Base-by-base conservation (phyloP, 2,113 vertebrate genomes). In the Nycticorax nycticorax region DNA sequence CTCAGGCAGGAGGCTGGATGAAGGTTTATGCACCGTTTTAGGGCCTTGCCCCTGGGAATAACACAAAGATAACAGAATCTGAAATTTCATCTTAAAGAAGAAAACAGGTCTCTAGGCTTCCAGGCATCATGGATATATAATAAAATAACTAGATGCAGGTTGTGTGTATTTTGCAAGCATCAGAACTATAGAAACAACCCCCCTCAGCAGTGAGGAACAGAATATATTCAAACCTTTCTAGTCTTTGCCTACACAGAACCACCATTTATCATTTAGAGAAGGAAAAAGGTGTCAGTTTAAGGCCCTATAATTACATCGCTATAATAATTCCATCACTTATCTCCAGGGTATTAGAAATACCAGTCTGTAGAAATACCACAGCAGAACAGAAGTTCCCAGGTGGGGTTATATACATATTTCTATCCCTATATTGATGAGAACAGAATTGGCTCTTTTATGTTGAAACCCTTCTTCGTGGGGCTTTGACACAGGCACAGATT, bases 381-480 rank as follows among this genome's bases (percentile, higher is more conserved):
- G 55, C 53, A 59, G 47, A 80, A 9, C 2, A 68, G 66, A 16
- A 26, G 63, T 4, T 16, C 45, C 75, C 55, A 35, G 19, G 13
- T 9, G 41, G 60, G 50, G 27, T 35, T 32, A 8, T 6, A 43
- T 1, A 56, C 35, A 35, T 6, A 1, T 9, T 26, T 2, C 39
- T 52, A 6, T 0, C 59, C 69, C 39, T 37, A 0, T 27, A 30
- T 5, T 3, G 26, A 13, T 28, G 39, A 64, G 33, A 73, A 30
- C 17, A 13, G 8, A 59, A 39, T 7, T 11, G 62, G 24, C 2
- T 37, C 14, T 4, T 52, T 52, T 27, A 10, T 20, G 43, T 4
- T 18, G 73, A 68, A 50, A 45, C 60, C 4, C 50, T 59, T 20
- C 41, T 48, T 30, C 14, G 3, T 1, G 24, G 22, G 41, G 68